These are phyloP conservation scores for Bombus picipes DNA, from an alignment of 1,140 invertebrate species.

Conservation along the genomic window DNA sequence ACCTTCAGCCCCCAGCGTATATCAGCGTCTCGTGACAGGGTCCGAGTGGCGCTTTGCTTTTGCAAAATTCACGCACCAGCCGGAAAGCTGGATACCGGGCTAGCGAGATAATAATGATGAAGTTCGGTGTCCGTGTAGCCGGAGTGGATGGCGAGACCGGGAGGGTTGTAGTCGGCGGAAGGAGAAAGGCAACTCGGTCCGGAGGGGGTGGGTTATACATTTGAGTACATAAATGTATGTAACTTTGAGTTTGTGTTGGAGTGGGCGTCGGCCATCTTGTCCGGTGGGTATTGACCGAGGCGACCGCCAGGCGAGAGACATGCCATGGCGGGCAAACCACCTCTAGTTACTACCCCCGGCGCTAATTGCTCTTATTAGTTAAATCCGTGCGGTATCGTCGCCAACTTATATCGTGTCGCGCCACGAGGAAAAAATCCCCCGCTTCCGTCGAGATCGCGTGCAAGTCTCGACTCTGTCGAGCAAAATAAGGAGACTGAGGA, in stretches of 20 bases:
- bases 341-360: slow-evolving; percentile 78
- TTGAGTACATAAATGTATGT: slow-evolving; percentile 84
- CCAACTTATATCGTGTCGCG: background rate
- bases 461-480: background rate
- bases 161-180: slow-evolving; percentile 76
- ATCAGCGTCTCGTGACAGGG: slow-evolving; percentile 1
- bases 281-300: slow-evolving; percentile 84
- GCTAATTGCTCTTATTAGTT: slow-evolving; percentile 82
- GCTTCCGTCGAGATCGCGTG: background rate
- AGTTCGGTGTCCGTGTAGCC: slow-evolving; percentile 81
- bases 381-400: slow-evolving; percentile 68
- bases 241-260: slow-evolving; percentile 82
- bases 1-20: background rate
- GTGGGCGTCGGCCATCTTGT: slow-evolving; percentile 84
- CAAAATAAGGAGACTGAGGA: background rate
- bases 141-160: slow-evolving; percentile 73
- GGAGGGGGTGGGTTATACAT: slow-evolving; percentile 81
- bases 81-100: slow-evolving; percentile 53
- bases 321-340: slow-evolving; percentile 78
- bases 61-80: slow-evolving; percentile 62
- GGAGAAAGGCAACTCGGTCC: slow-evolving; percentile 79
- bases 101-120: slow-evolving; percentile 78
- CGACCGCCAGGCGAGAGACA: slow-evolving; percentile 80
- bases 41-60: slow-evolving; percentile 44
- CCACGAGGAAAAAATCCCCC: slow-evolving; percentile 29